Conservation (phyloP, 1,140 invertebrate species). For the Pseudomyrmex cubaensis region DNA sequence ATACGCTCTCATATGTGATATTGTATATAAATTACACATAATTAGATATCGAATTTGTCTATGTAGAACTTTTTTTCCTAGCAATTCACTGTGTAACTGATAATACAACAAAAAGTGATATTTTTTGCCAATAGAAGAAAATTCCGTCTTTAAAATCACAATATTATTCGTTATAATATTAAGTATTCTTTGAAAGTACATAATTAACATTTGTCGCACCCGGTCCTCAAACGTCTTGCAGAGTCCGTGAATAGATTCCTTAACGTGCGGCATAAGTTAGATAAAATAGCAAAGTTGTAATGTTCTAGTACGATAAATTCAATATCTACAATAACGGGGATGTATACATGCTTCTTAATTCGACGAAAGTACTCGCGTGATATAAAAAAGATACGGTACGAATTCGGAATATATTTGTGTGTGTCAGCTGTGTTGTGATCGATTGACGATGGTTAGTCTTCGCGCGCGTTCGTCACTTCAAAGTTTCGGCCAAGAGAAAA, state of each 20-base stretch:
- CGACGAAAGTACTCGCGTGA: not conserved
- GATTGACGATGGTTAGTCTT: conserved; percentile 4
- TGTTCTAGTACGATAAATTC: conserved; percentile 4
- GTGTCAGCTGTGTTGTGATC: not conserved
- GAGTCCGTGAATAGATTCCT: not conserved
- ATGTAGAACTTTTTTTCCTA: no score
- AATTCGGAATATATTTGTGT: not conserved
- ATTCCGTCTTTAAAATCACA: no score
- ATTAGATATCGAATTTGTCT: no score
- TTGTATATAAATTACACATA: no score
- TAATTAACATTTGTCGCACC: not conserved
- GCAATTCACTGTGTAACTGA: no score
- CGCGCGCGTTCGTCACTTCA: not conserved
- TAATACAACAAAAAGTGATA: no score
- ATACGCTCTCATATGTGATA: no score
- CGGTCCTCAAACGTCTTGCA: not conserved
- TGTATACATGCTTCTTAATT: not conserved
- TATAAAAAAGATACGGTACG: not conserved
- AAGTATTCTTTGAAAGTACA: no score
- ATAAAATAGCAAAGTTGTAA: not conserved
- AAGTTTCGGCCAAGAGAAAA: not conserved
- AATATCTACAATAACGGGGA: not conserved
- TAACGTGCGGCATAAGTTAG: not conserved
- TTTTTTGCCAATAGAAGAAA: no score
- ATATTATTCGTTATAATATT: no score